Base-by-base conservation (phyloP, 92 coral and sea anemone species). In the Phenganax marumi region DNA sequence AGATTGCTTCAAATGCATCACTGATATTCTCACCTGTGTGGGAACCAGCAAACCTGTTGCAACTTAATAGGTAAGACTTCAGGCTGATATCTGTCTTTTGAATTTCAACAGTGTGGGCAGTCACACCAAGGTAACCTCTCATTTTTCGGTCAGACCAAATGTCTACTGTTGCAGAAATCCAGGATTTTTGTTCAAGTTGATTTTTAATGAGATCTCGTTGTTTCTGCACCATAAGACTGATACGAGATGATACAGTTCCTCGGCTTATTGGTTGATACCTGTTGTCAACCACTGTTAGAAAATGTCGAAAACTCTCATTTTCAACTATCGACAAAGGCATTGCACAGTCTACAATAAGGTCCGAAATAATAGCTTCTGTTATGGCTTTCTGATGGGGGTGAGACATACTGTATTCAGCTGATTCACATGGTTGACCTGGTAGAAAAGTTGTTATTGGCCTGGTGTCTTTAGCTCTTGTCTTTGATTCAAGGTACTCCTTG, bases 91-190 rank as follows among this genome's bases (percentile, higher is more conserved):
- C 43, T 33, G 63, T 10, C 33, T 62, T 62, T 23, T 62, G 12
- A 18, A 58, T 13, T 62, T 62, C 68, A n/a, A 62, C 18, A 10
- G 33, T 13, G 13, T 62, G 68, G 33, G 68, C 68, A 3, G 68
- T 62, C 26, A 62, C 33, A n/a, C 68, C 68, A 2, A 62, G 26
- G 13, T 18, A 62, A 62, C 33, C 26, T 23, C 68, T 62, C 68
- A 62, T 62, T 18, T 18, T 62, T 62, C 68, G 22, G 43, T 62
- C 68, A n/a, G 68, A 62, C 68, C 68, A 62, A 7, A 62, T 62
- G 43, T 23, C 68, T 6, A 62, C 68, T 10, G 68, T 62, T 7
- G 13, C 26, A 62, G 3, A 18, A 6, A 62, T 39, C 26, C 7
- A 18, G 68, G 26, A 18, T 18, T 19, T 18, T 62, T 62, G 33